Percentiles rank a stretch among this genome's conserved stretches.
Conservation (phyloP, 1,140 invertebrate genomes). For the Apis florea region DNA sequence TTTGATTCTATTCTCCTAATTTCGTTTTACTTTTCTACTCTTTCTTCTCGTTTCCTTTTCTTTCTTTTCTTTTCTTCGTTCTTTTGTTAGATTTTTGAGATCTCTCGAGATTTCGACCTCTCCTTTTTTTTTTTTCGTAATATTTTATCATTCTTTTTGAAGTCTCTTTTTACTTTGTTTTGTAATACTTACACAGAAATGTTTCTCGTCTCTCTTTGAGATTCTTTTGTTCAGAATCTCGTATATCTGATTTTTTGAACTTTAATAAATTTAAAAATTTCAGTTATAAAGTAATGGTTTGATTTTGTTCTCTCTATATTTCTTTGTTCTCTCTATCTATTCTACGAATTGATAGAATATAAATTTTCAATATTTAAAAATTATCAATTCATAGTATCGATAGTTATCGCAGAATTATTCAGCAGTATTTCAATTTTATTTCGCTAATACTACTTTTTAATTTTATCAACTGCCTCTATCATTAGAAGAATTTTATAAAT, state of each 20-base stretch:
- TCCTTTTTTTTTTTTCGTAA: background rate
- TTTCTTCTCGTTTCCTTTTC: background rate
- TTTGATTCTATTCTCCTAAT: no score
- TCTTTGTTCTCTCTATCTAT: no score
- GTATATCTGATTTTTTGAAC: background rate
- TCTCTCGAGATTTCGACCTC: background rate
- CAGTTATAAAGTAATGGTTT: no score
- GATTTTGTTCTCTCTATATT: no score
- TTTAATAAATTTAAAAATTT: background rate
- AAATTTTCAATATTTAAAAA: no score
- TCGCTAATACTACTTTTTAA: no score
- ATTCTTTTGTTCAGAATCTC: background rate
- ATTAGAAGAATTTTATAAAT: no score
- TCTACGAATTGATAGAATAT: no score
- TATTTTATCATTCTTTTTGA: no score
- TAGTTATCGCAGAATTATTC: no score
- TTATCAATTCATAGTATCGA: no score
- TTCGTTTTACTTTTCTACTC: background rate
- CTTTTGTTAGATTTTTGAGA: background rate
- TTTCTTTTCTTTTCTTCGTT: background rate
- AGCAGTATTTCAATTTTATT: no score
- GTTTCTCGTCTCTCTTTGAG: background rate
- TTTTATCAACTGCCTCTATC: background rate
- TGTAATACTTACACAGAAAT: background rate
- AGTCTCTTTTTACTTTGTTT: background rate